Evolutionary conservation across 2,113 vertebrate genomes (phyloP).

Genomic region (Protobothrops flavoviridis): DNA sequence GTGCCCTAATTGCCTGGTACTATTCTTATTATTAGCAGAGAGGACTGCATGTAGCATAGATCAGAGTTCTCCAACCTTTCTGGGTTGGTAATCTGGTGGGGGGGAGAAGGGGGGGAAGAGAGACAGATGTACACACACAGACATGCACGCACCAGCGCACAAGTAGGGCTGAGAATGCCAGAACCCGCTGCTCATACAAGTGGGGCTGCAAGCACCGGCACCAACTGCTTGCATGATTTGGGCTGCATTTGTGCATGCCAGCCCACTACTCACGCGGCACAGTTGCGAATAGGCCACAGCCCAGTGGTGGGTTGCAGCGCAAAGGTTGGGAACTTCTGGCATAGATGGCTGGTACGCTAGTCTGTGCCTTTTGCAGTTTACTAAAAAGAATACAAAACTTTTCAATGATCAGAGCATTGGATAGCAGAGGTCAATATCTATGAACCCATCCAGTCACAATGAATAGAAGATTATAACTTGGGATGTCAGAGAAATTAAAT

Average conservation of each 20-base stretch:
- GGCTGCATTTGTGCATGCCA: not conserved
- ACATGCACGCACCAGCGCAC: no score
- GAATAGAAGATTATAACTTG: not conserved
- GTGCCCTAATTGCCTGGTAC: not conserved
- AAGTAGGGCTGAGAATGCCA: not conserved
- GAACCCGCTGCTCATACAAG: fast-evolving
- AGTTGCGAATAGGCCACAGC: no score
- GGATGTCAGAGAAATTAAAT: not conserved
- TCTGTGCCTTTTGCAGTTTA: not conserved
- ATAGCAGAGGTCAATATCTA: not conserved
- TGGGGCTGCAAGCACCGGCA: fast-evolving
- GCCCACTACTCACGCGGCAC: not conserved
- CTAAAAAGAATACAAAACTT: not conserved
- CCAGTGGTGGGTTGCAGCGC: not conserved
- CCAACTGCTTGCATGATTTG: not conserved
- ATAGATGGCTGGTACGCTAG: not conserved
- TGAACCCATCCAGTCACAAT: not conserved
- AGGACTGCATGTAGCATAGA: not conserved
- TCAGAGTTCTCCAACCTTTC: not conserved
- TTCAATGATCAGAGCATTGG: not conserved
- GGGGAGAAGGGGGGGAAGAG: no score
- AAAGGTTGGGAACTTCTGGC: not conserved
- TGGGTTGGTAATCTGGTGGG: no score
- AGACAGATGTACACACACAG: not conserved
- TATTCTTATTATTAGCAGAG: not conserved